Percentiles rank a stretch among this genome's conserved stretches.
Evolutionary conservation across 1,140 invertebrate species (phyloP).

Genomic region (Drosophila mojavensis): DNA sequence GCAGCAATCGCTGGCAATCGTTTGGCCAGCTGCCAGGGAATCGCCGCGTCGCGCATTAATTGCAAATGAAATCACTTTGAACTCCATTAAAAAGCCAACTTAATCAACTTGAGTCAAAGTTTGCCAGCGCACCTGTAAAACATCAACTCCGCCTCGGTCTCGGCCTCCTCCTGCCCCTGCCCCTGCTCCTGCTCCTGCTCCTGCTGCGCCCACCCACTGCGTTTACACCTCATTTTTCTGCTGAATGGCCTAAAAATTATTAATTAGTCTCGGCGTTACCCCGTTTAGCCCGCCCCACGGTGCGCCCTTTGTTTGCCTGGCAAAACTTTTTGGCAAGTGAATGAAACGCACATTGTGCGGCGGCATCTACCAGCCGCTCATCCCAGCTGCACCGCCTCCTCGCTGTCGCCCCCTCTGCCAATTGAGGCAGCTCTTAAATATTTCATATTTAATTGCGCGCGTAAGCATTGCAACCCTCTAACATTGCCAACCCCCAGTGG

Average conservation of each 20-base stretch:
- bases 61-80: constrained; percentile 78
- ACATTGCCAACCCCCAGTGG: background rate
- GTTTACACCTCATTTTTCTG: constrained; percentile 39
- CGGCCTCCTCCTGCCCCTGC: background rate
- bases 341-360: constrained; percentile 11
- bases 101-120: constrained; percentile 75
- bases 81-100: constrained; percentile 79
- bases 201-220: background rate
- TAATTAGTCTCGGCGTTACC: constrained; percentile 57
- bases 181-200: background rate
- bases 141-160: too few relatives aligned
- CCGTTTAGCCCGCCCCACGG: background rate
- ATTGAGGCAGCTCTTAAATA: constrained; percentile 62
- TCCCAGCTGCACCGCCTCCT: too few relatives aligned
- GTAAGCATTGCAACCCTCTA: constrained; percentile 63
- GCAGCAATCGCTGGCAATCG: background rate
- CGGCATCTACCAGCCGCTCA: too few relatives aligned
- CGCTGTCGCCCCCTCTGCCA: background rate
- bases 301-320: constrained; percentile 29
- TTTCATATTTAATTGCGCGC: constrained; percentile 81
- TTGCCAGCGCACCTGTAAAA: constrained; percentile 32
- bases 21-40: too few relatives aligned
- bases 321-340: constrained; percentile 23
- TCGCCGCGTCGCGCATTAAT: constrained; percentile 59
- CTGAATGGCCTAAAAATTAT: constrained; percentile 81